phyloP scores from a whole-genome alignment of 2,113 vertebrate genomes.

The Menura novaehollandiae region DNA sequence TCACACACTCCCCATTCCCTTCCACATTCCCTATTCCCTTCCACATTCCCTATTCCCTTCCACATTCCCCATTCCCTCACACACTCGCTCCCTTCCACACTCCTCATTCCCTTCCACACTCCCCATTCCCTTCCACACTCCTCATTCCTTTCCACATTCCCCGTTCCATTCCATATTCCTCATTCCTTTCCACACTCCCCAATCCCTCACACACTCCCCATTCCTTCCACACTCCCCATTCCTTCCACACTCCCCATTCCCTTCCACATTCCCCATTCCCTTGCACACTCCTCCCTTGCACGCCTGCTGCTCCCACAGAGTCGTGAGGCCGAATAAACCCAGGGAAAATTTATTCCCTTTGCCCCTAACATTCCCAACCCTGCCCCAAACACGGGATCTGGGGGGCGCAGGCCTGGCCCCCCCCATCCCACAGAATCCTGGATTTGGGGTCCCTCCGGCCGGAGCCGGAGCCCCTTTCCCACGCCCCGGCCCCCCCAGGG shows the following conservation, averaged over 20 bases:
- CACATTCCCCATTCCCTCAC: neutral
- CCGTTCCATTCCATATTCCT: no score
- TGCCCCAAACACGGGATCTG: fast-evolving
- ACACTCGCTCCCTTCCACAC: no score
- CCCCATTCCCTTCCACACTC: neutral
- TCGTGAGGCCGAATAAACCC: fast-evolving
- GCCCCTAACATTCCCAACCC: fast-evolving
- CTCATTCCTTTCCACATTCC: no score
- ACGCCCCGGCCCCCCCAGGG: neutral
- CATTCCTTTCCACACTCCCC: neutral
- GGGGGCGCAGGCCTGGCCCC: neutral
- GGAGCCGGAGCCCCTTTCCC: neutral
- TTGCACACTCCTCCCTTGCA: neutral
- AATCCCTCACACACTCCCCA: neutral
- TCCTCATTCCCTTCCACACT: neutral
- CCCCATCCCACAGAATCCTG: fast-evolving
- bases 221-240: neutral
- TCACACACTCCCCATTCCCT: neutral
- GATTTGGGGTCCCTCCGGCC: fast-evolving
- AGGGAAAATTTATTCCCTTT: neutral
- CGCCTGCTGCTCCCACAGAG: fast-evolving
- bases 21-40: neutral
- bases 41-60: no score
- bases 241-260: neutral
- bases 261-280: no score